Evolutionary conservation across 2,113 vertebrate species (phyloP).

Genomic region (Menidia beryllina): DNA sequence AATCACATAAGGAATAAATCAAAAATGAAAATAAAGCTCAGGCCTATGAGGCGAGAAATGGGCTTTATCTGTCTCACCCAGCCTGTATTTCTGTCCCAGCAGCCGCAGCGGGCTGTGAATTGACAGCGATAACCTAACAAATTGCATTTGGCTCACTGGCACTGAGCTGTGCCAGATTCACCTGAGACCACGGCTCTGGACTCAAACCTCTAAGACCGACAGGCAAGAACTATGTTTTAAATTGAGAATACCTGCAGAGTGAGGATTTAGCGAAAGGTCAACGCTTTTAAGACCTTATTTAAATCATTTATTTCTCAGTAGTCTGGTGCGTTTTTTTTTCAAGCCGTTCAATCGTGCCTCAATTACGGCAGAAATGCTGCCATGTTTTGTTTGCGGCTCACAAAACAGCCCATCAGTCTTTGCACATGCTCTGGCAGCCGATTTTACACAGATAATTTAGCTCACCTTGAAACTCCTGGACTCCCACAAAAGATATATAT

Average conservation of each 20-base stretch:
- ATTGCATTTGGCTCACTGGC: constrained; percentile 70
- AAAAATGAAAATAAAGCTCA: constrained; percentile 58
- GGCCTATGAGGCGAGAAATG: constrained; percentile 48
- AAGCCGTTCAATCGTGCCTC: constrained; percentile 45
- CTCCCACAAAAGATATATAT: constrained; percentile 44
- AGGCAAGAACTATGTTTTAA: constrained; percentile 58
- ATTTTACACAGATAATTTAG: constrained; percentile 43
- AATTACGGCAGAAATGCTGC: constrained; percentile 29
- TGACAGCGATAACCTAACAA: constrained; percentile 75
- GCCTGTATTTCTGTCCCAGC: constrained; percentile 66
- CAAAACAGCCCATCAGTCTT: constrained; percentile 57
- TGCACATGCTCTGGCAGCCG: constrained; percentile 25
- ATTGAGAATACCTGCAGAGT: constrained; percentile 51
- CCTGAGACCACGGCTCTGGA: constrained; percentile 57
- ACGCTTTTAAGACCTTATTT: constrained; percentile 49
- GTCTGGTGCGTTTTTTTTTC: constrained; percentile 46
- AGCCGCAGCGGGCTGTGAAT: constrained; percentile 56
- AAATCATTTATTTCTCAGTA: constrained; percentile 53
- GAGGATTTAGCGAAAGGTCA: constrained; percentile 61
- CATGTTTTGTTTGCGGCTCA: constrained; percentile 50
- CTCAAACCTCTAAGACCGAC: constrained; percentile 47
- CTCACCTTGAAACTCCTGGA: constrained; percentile 68
- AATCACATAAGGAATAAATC: constrained; percentile 41
- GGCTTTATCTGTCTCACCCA: constrained; percentile 62
- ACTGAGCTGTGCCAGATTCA: constrained; percentile 66